These are phyloP conservation scores for Pitta sordida DNA, from an alignment of 2,113 vertebrate species.

Conservation along the genomic window DNA sequence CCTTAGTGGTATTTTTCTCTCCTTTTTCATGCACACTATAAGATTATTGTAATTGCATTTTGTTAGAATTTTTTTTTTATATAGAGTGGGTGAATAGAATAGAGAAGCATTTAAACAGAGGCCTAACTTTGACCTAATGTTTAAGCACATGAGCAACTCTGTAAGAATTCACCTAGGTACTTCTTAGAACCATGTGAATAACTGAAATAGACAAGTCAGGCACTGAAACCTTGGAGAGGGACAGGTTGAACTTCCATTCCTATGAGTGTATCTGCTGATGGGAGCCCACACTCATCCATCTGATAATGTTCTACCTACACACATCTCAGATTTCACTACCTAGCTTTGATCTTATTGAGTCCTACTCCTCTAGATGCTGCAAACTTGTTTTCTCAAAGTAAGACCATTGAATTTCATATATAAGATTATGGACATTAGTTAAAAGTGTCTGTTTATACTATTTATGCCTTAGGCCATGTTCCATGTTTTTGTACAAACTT, in stretches of 20 bases:
- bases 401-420: neutral
- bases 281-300: neutral
- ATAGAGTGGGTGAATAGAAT: neutral
- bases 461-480: neutral
- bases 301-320: neutral
- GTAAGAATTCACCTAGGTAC: neutral
- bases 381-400: neutral
- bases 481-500: neutral
- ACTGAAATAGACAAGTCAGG: neutral
- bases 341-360: neutral
- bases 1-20: neutral
- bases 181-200: neutral
- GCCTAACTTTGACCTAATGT: neutral
- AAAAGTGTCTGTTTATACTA: neutral
- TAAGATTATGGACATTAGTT: neutral
- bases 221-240: neutral
- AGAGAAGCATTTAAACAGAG: neutral
- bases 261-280: neutral
- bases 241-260: neutral
- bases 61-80: neutral
- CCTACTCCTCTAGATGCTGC: neutral
- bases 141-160: neutral
- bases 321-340: neutral
- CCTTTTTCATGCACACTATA: neutral
- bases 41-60: neutral